These are phyloP conservation scores for Psilopsiagon aymara DNA, from an alignment of 2,113 vertebrate genomes.

Conservation along the genomic window DNA sequence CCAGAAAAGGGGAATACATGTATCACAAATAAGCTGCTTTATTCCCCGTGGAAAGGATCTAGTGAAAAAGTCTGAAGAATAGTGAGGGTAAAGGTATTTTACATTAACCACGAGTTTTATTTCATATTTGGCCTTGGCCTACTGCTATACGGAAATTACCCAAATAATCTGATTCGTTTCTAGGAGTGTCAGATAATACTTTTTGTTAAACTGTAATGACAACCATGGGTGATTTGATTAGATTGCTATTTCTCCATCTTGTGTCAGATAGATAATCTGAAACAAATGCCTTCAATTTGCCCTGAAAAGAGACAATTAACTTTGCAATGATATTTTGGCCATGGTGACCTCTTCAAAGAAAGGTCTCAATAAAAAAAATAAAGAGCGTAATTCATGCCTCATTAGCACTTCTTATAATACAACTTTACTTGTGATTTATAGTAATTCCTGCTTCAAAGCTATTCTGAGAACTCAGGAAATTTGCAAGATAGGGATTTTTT, in stretches of 20 bases:
- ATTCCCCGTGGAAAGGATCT: background rate
- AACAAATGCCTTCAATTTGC: constrained; percentile 39
- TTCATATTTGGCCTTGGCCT: background rate
- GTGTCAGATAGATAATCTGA: background rate
- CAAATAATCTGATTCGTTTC: background rate
- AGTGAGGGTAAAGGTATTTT: constrained; percentile 28
- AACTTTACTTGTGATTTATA: background rate
- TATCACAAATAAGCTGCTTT: background rate
- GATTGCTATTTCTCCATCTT: background rate
- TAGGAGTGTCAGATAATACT: background rate
- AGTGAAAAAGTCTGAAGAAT: constrained; percentile 21
- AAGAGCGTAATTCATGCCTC: background rate
- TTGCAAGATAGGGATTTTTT: background rate
- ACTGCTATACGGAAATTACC: background rate
- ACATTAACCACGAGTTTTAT: constrained; percentile 19
- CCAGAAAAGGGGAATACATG: background rate
- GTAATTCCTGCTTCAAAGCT: constrained; percentile 23
- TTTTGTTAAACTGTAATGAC: constrained; percentile 26
- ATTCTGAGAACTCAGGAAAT: constrained; percentile 39
- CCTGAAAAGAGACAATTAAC: constrained; percentile 15
- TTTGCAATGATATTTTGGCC: background rate
- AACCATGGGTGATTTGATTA: background rate
- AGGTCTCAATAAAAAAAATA: background rate
- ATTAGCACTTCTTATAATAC: background rate
- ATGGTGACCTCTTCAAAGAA: background rate